These are phyloP conservation scores for Scolopax mira DNA, from an alignment of 2,113 vertebrate species.

Conservation along the genomic window DNA sequence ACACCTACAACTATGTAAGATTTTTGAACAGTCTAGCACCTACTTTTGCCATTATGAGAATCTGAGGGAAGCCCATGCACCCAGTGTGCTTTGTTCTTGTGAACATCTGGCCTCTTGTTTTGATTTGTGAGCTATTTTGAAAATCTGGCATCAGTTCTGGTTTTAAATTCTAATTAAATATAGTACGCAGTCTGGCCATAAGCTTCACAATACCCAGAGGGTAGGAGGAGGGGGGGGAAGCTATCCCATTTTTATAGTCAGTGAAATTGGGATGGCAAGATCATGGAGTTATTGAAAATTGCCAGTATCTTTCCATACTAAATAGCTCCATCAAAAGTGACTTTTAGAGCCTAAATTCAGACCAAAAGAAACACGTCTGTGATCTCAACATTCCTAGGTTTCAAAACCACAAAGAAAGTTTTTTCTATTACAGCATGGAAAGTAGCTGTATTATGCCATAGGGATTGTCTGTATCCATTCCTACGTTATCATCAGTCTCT, in stretches of 20 bases:
- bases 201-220: not conserved
- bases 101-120: conserved; percentile 41
- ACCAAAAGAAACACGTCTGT: not conserved
- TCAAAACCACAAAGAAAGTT: not conserved
- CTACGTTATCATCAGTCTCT: not conserved
- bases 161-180: conserved; percentile 40
- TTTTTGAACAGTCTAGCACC: not conserved
- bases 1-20: not conserved
- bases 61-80: not conserved
- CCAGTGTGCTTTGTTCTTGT: not conserved
- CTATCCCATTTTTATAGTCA: not conserved
- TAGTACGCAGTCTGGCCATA: not conserved
- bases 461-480: not conserved
- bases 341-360: not conserved
- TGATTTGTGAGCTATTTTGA: conserved; percentile 13
- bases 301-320: not conserved
- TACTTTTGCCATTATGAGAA: not conserved
- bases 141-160: conserved; percentile 30
- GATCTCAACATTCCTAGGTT: not conserved
- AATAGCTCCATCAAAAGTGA: not conserved
- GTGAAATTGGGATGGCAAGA: not conserved
- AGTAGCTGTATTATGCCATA: not conserved
- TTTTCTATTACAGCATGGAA: not conserved
- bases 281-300: not conserved
- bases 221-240: not conserved